Evolutionary conservation across 2,888 invertebrate species (phyloP), one percentile per base, ranked within the genome.

Genomic region (Camponotus fellah): DNA sequence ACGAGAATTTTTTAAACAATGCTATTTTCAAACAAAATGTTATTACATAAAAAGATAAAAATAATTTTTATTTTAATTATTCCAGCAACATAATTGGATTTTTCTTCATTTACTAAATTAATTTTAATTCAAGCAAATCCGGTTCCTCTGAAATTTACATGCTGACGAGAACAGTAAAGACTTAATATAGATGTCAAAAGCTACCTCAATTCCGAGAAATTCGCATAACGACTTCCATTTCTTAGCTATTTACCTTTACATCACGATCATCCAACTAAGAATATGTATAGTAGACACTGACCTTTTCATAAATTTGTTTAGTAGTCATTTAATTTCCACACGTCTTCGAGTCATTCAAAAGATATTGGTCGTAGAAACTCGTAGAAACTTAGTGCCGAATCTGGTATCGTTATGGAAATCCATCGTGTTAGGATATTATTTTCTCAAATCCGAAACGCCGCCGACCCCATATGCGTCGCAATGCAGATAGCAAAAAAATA

Each of bases 261-360:
- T 32, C 40, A 34, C 32, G 43, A 58, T 37, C 10, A 10, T 65
- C 43, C 56, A 21, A 34, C 34, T 79, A 72, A 46, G 76, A 75
- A 21, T 75, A 64, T 60, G 6, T 37, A 46, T 49, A 71, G 32
- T 43, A 76, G 64, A 75, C 75, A 17, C 53, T 75, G 66, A 81
- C 49, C 37, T 72, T 83, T 81, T 40, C 56, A 34, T 84, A 84
- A 84, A 84, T 64, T 65, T 71, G 69, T n/a, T 82, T 74, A 82
- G 76, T 56, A 26, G 66, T 75, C 46, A 75, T 34, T 76, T 82
- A 76, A 82, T 82, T 56, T 56, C 49, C 43, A 26, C 26, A 37
- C 12, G 71, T 76, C 53, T 76, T 26, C 53, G 26, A 37, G 40
- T 12, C 26, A 53, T 68, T 76, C 68, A 66, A 76, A 53, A 40